Evolutionary conservation across 1,140 invertebrate genomes (phyloP), one percentile per base, ranked within the genome.

Genomic region (Drosophila kohkoa): DNA sequence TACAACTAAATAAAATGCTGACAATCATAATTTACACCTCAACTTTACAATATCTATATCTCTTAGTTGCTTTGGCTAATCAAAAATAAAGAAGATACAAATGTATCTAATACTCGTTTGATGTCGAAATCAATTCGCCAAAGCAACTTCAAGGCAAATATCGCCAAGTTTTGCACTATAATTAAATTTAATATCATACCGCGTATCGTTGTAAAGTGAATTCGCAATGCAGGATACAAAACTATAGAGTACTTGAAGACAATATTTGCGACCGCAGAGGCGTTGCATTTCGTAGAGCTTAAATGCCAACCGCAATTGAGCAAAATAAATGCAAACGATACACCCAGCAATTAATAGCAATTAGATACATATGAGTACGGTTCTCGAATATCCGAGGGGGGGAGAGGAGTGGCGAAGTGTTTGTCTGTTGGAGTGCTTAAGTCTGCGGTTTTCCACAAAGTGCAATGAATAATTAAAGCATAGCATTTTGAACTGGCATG

Each of bases 241-340:
- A 35, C 20, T 52, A 66, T 46, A 13, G 16, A 59, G 10, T 51
- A 51, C 13, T 35, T 32, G 16, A 65, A 43, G 64, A 66, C 46
- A 32, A 25, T 10, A 11, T 20, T 11, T 30, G 48, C 7, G 46
- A 52, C 46, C 65, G 38, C 48, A 48, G 71, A 45, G 57, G 71
- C 71, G 65, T 68, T 48, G 15, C 38, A 38, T 73, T 67, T 73
- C 20, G 32, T 20, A 20, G n/a, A 38, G 51, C 28, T 52, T 49
- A 52, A 64, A 77, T 64, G 46, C 59, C 25, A 70, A 79, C 82
- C 82, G 76, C 82, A 79, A 86, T 68, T 75, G 76, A 82, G 82
- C 79, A 63, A 70, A 76, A 81, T 54, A 68, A 71, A 75, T 69
- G 62, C 73, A 82, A 72, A 35, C 68, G 79, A 73, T 70, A 77